These are phyloP conservation scores for Mesorhabditis spiculigera DNA, from an alignment of 2,888 invertebrate genomes.

Conservation along the genomic window DNA sequence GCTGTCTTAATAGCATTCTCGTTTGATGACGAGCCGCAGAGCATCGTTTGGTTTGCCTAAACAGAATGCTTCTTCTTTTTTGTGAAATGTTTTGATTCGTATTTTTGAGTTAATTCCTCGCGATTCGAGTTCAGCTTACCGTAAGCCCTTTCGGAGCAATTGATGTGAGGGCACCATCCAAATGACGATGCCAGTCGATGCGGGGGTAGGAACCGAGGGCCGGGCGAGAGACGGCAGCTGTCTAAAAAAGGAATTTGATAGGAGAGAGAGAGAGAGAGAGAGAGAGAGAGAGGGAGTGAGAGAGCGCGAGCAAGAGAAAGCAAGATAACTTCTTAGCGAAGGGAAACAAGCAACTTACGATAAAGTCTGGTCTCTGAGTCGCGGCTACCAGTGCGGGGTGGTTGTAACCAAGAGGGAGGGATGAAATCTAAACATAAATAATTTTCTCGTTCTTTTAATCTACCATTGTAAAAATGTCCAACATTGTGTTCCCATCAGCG, in stretches of 20 bases:
- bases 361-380: slow-evolving; percentile 41
- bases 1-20: slow-evolving; percentile 93
- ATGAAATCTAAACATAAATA: slow-evolving; percentile 60
- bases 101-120: background rate
- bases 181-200: slow-evolving; percentile 74
- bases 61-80: slow-evolving; percentile 5
- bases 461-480: slow-evolving; percentile 73
- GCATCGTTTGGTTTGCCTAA: slow-evolving; percentile 83
- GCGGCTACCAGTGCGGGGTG: slow-evolving; percentile 70
- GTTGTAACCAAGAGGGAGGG: slow-evolving; percentile 72
- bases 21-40: slow-evolving; percentile 93
- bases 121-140: background rate
- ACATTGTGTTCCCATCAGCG: slow-evolving; percentile 80
- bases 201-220: slow-evolving; percentile 90
- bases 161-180: slow-evolving; percentile 28
- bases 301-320: too few species aligned
- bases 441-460: background rate
- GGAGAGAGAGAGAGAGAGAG: too few species aligned
- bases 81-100: background rate
- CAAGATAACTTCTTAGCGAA: too few species aligned
- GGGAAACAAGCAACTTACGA: slow-evolving; percentile 29
- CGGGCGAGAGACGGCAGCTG: slow-evolving; percentile 82
- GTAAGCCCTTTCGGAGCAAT: slow-evolving; percentile 38
- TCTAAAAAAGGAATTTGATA: slow-evolving; percentile 63
- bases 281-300: too few species aligned